phyloP scores from a whole-genome alignment of 2,797 vertebrate genomes.

The Lepus townsendii region DNA sequence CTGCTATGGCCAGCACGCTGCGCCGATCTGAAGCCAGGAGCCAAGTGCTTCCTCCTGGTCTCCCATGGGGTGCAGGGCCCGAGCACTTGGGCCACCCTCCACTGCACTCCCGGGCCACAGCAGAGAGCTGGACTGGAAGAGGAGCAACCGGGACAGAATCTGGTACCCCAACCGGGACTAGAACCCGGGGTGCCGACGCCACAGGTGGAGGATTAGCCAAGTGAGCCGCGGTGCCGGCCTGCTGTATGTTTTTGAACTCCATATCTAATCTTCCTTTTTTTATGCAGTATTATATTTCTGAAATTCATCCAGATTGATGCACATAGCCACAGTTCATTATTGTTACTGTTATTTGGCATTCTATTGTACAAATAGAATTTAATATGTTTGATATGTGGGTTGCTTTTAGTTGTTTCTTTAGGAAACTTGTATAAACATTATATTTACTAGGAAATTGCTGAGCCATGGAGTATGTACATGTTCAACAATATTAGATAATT shows the following conservation, averaged over 20 bases:
- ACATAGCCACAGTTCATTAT: not conserved
- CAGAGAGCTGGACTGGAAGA: too few species aligned
- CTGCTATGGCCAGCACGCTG: too few species aligned
- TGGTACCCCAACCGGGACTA: too few species aligned
- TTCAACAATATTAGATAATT: slow-evolving; percentile 9
- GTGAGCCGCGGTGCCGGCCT: too few species aligned
- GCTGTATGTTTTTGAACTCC: not conserved
- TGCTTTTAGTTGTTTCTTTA: not conserved
- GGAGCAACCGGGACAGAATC: too few species aligned
- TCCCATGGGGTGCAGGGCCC: too few species aligned
- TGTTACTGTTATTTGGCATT: not conserved
- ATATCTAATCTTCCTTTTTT: slow-evolving; percentile 40
- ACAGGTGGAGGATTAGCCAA: too few species aligned
- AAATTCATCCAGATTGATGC: not conserved
- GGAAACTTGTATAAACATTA: not conserved
- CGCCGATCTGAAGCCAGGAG: too few species aligned
- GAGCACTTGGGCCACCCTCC: too few species aligned
- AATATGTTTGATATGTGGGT: not conserved
- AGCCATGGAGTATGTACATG: not conserved
- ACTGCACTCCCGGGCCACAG: too few species aligned
- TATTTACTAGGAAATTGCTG: not conserved
- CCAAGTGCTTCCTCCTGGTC: too few species aligned
- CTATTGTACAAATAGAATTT: not conserved
- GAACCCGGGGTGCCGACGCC: too few species aligned
- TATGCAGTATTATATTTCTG: not conserved